phyloP scores from a whole-genome alignment of 2,888 invertebrate genomes.

The Pasiphila rectangulata region DNA sequence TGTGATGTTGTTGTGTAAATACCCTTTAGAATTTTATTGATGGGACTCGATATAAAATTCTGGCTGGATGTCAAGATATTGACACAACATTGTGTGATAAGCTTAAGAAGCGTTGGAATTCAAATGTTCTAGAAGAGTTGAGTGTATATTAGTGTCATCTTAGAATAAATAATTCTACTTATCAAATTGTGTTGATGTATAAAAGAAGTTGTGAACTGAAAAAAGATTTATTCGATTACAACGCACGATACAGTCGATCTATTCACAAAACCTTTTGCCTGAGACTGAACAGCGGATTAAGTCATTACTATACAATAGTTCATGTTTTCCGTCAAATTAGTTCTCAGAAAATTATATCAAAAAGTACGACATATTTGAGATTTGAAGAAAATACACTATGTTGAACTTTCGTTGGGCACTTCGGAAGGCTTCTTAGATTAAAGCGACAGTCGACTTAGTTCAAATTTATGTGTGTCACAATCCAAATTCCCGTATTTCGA shows the following conservation, averaged over 20 bases:
- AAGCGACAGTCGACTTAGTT: not conserved
- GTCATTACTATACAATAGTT: not conserved
- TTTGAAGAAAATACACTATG: too few relatives aligned
- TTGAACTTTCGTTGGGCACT: too few relatives aligned
- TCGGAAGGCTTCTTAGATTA: too few relatives aligned
- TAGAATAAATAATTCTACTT: slow-evolving; percentile 11
- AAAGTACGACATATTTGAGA: too few relatives aligned
- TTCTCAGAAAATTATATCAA: too few relatives aligned
- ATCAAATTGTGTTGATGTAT: slow-evolving; percentile 11
- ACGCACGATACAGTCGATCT: not conserved
- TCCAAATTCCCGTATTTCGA: too few relatives aligned
- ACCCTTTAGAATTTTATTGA: slow-evolving; percentile 3
- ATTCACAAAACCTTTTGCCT: not conserved
- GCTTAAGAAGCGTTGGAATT: slow-evolving; percentile 58
- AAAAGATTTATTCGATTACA: slow-evolving; percentile 10
- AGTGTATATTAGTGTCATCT: slow-evolving; percentile 8
- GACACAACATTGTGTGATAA: slow-evolving; percentile 45
- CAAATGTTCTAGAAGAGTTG: slow-evolving; percentile 26
- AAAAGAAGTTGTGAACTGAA: slow-evolving; percentile 14
- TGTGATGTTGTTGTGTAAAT: slow-evolving; percentile 30
- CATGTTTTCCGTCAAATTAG: too few relatives aligned
- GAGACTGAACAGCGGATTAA: slow-evolving; percentile 14
- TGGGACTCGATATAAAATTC: not conserved
- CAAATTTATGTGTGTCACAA: not conserved
- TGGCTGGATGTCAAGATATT: slow-evolving; percentile 14